Conservation (phyloP, 1,140 invertebrate species). For the Planococcus citri region DNA sequence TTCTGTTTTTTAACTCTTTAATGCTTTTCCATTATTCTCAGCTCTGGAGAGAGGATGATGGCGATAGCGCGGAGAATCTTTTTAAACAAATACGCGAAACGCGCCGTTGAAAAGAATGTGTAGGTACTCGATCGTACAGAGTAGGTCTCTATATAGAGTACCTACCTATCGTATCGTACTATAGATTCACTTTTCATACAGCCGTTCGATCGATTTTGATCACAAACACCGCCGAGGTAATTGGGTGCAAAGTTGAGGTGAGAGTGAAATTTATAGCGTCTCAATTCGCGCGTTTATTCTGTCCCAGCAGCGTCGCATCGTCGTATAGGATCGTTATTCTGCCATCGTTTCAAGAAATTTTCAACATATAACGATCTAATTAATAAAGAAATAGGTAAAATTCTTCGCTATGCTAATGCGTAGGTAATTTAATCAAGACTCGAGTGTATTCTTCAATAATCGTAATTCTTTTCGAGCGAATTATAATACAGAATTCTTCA, state of each 20-base stretch:
- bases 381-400: too few relatives aligned
- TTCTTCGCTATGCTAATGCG: too few relatives aligned
- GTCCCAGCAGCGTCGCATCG: too few relatives aligned
- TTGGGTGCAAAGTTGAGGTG: background rate
- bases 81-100: constrained; percentile 3
- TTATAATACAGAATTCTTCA: too few relatives aligned
- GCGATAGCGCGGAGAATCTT: background rate
- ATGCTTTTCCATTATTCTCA: constrained; percentile 7
- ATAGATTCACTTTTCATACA: background rate
- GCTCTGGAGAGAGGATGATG: too few relatives aligned
- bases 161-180: too few relatives aligned
- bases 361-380: background rate
- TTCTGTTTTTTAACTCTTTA: constrained; percentile 6
- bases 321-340: too few relatives aligned
- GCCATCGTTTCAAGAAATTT: background rate
- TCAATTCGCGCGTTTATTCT: background rate
- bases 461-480: too few relatives aligned
- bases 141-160: too few relatives aligned
- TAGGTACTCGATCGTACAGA: too few relatives aligned
- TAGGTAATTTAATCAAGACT: too few relatives aligned
- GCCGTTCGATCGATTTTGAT: background rate
- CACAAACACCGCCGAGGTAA: background rate
- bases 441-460: too few relatives aligned
- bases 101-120: background rate
- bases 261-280: background rate